Evolutionary conservation across 1,140 invertebrate genomes (phyloP), one percentile per base, ranked within the genome.

Genomic region (Portunus trituberculatus): DNA sequence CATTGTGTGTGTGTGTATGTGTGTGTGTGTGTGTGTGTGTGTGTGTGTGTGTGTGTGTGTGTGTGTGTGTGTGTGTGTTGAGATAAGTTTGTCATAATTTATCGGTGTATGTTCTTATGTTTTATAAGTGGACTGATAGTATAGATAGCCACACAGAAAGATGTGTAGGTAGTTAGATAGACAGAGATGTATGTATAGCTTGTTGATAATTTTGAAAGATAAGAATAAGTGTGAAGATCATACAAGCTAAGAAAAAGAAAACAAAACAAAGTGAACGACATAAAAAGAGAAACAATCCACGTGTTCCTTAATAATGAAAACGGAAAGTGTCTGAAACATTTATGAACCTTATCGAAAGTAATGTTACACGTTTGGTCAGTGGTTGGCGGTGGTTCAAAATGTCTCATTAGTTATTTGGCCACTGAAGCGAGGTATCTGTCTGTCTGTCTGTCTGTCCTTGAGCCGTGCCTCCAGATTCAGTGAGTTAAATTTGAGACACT

Each of bases 11-110:
- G 31, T 84, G 31, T 84, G 31, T 84, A 20, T 89, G 45, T 89
- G 45, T 32, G 45, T 89, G 45, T 89, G 45, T 89, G 45, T 89
- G 45, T 89, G 45, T 89, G 45, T 89, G 45, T 32, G 45, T 89
- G 45, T 89, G 45, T 89, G 45, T 89, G 45, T 89, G 45, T 89
- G 45, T 32, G 45, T 89, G 45, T 89, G 45, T 89, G 45, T 89
- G 45, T 89, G 45, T 89, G 45, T 89, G 45, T 89, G 45, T 59
- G 52, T 59, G 52, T 59, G 52, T 59, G 8, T 12, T 59, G 52
- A 14, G 8, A 20, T 59, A 39, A 39, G 52, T 59, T 12, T 59
- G 52, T 59, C 12, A 20, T 59, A 20, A 14, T 0, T 59, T 2
- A 20, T 59, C 12, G 1, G 52, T 59, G 52, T 59, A 10, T 59